phyloP scores from a whole-genome alignment of 1,140 invertebrate genomes.

The Camponotus vicinus region DNA sequence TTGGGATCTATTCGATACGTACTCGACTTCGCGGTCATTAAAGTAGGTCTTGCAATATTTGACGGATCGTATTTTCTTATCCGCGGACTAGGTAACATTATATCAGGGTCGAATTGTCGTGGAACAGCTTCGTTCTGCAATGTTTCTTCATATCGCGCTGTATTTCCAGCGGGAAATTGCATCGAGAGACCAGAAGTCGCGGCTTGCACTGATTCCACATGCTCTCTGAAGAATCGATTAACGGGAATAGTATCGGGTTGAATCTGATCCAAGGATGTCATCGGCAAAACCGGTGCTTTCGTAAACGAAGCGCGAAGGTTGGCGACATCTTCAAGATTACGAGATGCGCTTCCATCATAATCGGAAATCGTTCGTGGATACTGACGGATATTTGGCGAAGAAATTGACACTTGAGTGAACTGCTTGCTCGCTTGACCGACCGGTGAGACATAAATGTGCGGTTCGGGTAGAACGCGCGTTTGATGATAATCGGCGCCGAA shows the following conservation, averaged over 20 bases:
- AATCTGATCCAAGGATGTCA: neutral
- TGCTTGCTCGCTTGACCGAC: neutral
- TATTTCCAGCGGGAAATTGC: neutral
- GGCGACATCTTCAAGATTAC: neutral
- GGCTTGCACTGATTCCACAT: neutral
- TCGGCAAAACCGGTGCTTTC: neutral
- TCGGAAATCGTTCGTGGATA: neutral
- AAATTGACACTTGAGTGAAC: neutral
- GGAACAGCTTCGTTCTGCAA: neutral
- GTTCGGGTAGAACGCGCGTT: neutral
- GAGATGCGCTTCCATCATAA: neutral
- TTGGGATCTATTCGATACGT: neutral
- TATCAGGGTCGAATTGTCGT: slow-evolving; percentile 7
- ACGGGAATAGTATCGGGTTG: neutral
- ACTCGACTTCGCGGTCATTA: neutral
- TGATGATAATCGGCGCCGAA: slow-evolving; percentile 32
- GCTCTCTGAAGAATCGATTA: slow-evolving; percentile 9
- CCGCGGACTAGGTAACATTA: neutral
- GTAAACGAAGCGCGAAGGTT: neutral
- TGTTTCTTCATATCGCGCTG: neutral
- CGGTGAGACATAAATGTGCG: neutral
- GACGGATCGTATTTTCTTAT: neutral
- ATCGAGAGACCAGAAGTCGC: neutral
- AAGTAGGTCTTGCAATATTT: neutral
- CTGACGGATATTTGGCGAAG: neutral